A percentile compares a stretch with the other conserved stretches of the same genome.
Conservation (phyloP, 2,113 vertebrate species). For the Mormyrus iriodes region DNA sequence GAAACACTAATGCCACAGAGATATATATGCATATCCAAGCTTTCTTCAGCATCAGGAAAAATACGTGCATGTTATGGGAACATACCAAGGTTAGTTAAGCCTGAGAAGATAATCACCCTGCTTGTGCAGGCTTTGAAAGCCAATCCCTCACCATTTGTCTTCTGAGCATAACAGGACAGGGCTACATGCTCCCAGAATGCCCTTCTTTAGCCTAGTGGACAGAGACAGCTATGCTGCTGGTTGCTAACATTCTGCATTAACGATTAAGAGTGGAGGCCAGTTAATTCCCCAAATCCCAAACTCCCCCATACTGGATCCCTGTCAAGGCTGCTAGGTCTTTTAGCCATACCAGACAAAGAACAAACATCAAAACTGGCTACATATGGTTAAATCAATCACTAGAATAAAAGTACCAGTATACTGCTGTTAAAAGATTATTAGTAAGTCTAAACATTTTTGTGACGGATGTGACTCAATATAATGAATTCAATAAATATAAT, state of each 20-base stretch:
- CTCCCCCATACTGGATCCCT: background rate
- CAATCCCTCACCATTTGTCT: conserved; percentile 7
- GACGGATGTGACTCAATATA: background rate
- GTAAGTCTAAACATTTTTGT: background rate
- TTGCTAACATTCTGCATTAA: background rate
- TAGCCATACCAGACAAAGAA: background rate
- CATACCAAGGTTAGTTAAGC: conserved; percentile 51
- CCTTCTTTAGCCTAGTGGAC: background rate
- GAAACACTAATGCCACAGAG: conserved; percentile 9
- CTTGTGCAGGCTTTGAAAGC: conserved; percentile 31
- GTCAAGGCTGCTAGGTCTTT: conserved; percentile 15
- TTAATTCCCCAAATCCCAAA: conserved; percentile 7
- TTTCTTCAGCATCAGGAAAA: conserved; percentile 18
- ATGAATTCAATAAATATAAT: background rate
- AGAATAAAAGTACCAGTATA: background rate
- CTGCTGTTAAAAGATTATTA: background rate
- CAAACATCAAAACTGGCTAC: background rate
- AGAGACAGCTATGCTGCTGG: background rate
- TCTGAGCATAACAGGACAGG: conserved; percentile 13
- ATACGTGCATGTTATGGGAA: conserved; percentile 51
- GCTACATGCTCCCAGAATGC: conserved; percentile 3
- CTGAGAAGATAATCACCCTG: conserved; percentile 50
- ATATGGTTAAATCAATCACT: background rate
- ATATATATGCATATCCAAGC: conserved; percentile 14
- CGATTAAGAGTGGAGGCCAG: background rate